Conservation (phyloP, 2,797 vertebrate species). For the Brachyrhaphis roseni region DNA sequence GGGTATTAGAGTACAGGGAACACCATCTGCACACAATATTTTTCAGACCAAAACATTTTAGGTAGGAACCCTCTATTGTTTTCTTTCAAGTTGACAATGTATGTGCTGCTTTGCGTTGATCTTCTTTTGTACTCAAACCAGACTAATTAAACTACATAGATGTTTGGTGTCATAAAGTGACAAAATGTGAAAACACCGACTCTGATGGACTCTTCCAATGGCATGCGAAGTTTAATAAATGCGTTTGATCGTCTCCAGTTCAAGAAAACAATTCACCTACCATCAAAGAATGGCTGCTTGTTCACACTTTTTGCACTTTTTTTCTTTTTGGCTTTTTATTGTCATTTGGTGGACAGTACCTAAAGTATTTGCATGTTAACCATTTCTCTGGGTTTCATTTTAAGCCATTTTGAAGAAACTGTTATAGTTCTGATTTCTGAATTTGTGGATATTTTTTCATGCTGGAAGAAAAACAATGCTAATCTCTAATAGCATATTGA, state of each 20-base stretch:
- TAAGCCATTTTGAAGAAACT: background rate
- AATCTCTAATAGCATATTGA: background rate
- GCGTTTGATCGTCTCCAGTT: background rate
- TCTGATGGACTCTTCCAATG: background rate
- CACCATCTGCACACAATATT: background rate
- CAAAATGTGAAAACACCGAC: background rate
- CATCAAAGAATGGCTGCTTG: too few species aligned
- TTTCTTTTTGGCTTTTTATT: background rate
- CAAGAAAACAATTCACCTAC: background rate
- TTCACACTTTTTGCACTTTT: background rate
- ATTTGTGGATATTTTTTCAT: background rate
- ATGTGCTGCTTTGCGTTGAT: background rate
- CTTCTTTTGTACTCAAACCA: background rate
- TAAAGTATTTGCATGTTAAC: background rate
- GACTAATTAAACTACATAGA: background rate
- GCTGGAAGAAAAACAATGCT: background rate
- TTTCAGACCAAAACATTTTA: background rate
- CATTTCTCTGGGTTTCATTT: background rate
- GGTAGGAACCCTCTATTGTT: background rate
- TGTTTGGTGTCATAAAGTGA: background rate
- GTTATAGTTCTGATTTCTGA: background rate
- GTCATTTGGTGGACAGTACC: background rate
- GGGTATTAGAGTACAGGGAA: background rate
- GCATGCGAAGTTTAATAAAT: background rate
- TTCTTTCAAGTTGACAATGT: background rate